phyloP scores from a whole-genome alignment of 2,113 vertebrate species.

The Lagopus muta region DNA sequence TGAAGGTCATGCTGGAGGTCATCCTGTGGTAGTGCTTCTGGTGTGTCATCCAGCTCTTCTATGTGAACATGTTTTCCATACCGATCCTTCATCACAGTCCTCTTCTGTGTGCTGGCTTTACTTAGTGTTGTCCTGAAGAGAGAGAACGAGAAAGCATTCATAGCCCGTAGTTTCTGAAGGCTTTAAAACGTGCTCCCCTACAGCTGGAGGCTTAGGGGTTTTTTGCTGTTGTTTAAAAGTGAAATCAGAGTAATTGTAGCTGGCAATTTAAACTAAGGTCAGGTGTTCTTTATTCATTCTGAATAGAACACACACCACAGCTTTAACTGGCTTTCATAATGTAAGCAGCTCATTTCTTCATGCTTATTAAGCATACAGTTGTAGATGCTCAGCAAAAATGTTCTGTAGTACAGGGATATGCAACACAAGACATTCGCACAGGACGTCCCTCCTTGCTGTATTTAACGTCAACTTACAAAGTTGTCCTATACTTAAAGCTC shows the following conservation, averaged over 20 bases:
- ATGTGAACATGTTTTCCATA: conserved; percentile 85
- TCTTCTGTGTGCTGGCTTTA: conserved; percentile 91
- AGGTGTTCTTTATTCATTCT: background rate
- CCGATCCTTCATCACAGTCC: conserved; percentile 92
- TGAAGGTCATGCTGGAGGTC: conserved; percentile 91
- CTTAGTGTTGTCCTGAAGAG: conserved; percentile 86
- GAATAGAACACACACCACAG: background rate
- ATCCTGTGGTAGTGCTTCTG: conserved; percentile 84
- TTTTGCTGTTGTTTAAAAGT: background rate
- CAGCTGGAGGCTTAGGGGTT: background rate
- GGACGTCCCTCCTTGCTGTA: background rate
- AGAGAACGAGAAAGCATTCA: background rate
- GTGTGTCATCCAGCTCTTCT: conserved; percentile 89
- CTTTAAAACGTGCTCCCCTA: background rate
- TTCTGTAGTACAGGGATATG: background rate
- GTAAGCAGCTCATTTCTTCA: background rate
- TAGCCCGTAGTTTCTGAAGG: no score
- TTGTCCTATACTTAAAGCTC: background rate
- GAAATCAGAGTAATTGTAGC: background rate
- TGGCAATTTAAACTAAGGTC: background rate
- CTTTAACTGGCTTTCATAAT: background rate
- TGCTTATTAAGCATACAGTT: background rate
- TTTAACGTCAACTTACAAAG: background rate
- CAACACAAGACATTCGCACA: background rate
- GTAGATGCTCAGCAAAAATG: background rate